phyloP scores from a whole-genome alignment of 2,888 invertebrate genomes.

The Raillietiella orientalis region DNA sequence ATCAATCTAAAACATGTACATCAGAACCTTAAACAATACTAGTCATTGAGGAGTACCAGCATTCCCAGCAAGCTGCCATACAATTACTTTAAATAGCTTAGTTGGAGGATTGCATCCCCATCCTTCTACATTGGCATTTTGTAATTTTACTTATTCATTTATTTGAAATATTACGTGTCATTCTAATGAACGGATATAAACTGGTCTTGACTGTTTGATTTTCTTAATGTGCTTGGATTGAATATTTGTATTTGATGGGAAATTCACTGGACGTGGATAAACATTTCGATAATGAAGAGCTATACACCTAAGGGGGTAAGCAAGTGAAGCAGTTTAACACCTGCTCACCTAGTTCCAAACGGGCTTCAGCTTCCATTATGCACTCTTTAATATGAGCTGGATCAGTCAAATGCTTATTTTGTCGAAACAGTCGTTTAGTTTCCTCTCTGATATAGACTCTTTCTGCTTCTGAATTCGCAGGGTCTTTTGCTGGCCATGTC shows the following conservation, averaged over 20 bases:
- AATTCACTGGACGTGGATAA: not conserved
- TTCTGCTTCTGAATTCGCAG: not conserved
- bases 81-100: no score
- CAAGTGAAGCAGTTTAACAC: slow-evolving; percentile 7
- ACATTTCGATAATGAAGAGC: slow-evolving; percentile 1
- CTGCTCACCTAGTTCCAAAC: slow-evolving; percentile 5
- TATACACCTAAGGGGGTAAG: not conserved
- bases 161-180: no score
- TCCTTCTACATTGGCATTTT: no score
- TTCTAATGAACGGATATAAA: not conserved
- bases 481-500: slow-evolving; percentile 1
- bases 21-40: no score
- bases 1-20: no score
- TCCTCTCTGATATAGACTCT: not conserved
- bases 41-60: no score
- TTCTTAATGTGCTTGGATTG: not conserved
- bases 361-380: not conserved
- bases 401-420: slow-evolving; percentile 5
- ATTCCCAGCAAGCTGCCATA: no score
- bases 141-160: no score
- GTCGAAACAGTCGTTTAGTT: slow-evolving; percentile 5
- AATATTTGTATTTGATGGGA: not conserved
- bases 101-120: no score
- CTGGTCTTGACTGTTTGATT: not conserved
- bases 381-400: not conserved